Evolutionary conservation across 2,113 vertebrate species (phyloP).

Genomic region (Nycticorax nycticorax): DNA sequence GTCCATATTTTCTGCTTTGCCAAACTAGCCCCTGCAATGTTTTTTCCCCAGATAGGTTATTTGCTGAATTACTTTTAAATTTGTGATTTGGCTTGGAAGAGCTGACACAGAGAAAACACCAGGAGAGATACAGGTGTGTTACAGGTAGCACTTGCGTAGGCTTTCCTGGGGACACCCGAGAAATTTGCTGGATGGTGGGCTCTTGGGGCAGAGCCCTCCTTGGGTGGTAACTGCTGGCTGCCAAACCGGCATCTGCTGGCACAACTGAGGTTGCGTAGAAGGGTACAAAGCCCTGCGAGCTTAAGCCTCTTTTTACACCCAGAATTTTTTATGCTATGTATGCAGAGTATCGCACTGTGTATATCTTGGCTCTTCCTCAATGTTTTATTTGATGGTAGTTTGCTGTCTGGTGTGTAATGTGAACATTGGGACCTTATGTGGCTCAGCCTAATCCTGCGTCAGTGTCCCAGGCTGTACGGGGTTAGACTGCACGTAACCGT

Average conservation of each 20-base stretch:
- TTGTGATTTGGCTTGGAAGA: neutral
- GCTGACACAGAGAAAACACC: neutral
- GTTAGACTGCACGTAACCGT: neutral
- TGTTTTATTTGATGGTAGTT: neutral
- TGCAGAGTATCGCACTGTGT: fast-evolving
- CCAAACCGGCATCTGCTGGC: neutral
- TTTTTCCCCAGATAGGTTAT: neutral
- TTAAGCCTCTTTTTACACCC: neutral
- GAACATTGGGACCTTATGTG: neutral
- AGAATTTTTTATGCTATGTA: neutral
- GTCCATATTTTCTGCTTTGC: neutral
- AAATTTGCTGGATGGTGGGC: neutral
- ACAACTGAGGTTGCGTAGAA: neutral
- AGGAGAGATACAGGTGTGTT: fast-evolving
- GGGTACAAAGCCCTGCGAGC: neutral
- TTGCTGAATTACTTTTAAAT: neutral
- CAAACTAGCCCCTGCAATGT: neutral
- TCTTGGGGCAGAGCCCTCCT: neutral
- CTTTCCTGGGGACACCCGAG: fast-evolving
- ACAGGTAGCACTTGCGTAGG: fast-evolving
- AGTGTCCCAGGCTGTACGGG: too few relatives aligned
- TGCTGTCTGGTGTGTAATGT: neutral
- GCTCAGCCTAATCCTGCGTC: neutral
- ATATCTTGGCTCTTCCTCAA: neutral
- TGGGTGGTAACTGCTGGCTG: neutral